phyloP scores from a whole-genome alignment of 2,797 vertebrate genomes.

The Poeciliopsis infans region DNA sequence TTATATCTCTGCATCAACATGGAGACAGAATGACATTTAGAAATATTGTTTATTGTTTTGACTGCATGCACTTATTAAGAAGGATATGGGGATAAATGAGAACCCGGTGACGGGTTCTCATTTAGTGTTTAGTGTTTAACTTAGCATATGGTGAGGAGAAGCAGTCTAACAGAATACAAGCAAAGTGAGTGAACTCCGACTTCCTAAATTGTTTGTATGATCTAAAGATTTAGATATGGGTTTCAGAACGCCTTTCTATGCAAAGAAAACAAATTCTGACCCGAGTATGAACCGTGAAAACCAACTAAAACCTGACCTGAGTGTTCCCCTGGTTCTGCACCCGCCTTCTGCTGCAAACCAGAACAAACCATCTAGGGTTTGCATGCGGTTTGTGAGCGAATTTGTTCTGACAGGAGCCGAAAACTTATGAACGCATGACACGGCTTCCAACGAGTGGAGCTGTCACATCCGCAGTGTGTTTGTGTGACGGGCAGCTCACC shows the following conservation, averaged over 20 bases:
- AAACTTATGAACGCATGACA: slow-evolving; percentile 60
- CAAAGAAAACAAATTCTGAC: slow-evolving; percentile 9
- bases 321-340: neutral
- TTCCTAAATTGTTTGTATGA: slow-evolving; percentile 60
- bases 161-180: slow-evolving; percentile 39
- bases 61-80: too few relatives aligned
- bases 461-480: slow-evolving; percentile 47
- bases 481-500: slow-evolving; percentile 32
- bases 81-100: too few relatives aligned
- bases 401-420: slow-evolving; percentile 39
- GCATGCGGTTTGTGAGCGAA: slow-evolving; percentile 19
- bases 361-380: slow-evolving; percentile 7
- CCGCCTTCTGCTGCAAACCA: slow-evolving; percentile 4
- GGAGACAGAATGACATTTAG: neutral
- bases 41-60: neutral
- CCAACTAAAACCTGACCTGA: slow-evolving; percentile 11
- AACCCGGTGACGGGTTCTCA: too few relatives aligned
- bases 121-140: neutral
- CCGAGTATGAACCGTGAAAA: slow-evolving; percentile 13
- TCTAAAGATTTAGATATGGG: slow-evolving; percentile 36
- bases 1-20: neutral
- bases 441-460: slow-evolving; percentile 31
- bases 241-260: slow-evolving; percentile 41
- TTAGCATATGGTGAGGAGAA: slow-evolving; percentile 25
- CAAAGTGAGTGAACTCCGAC: slow-evolving; percentile 54